Evolutionary conservation across 2,113 vertebrate species (phyloP).

Genomic region (Mus musculus): DNA sequence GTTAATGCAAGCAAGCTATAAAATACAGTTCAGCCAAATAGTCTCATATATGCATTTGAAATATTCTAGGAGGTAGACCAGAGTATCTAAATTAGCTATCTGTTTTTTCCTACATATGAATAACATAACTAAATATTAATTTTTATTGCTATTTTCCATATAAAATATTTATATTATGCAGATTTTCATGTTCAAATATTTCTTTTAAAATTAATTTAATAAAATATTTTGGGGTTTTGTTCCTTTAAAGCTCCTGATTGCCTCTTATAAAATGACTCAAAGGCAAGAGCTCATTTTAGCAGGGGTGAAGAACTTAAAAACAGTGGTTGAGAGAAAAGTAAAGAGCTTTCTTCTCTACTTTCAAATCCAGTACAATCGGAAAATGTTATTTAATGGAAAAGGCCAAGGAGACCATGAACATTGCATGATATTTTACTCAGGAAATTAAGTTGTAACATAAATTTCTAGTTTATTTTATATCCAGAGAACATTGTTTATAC

Average conservation of each 20-base stretch:
- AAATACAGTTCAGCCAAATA: conserved; percentile 72
- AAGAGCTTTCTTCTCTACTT: conserved; percentile 83
- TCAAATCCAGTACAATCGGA: conserved; percentile 82
- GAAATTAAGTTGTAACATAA: conserved; percentile 80
- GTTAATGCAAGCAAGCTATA: conserved; percentile 66
- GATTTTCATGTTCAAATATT: conserved; percentile 83
- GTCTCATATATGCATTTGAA: conserved; percentile 57
- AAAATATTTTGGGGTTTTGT: conserved; percentile 82
- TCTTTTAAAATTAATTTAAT: conserved; percentile 86
- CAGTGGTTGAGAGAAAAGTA: conserved; percentile 78
- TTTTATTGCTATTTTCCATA: conserved; percentile 69
- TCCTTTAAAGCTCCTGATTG: conserved; percentile 78
- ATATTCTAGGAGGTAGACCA: conserved; percentile 32
- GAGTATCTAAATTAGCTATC: conserved; percentile 65
- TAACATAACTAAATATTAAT: conserved; percentile 78
- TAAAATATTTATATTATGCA: conserved; percentile 78
- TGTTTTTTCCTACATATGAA: conserved; percentile 59
- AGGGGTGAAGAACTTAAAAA: conserved; percentile 86
- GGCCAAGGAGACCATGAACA: conserved; percentile 82
- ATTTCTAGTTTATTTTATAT: conserved; percentile 48
- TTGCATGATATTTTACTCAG: conserved; percentile 81
- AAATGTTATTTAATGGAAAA: conserved; percentile 85
- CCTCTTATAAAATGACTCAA: conserved; percentile 81
- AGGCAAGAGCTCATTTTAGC: conserved; percentile 84
- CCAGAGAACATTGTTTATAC: conserved; percentile 53